Conservation (phyloP, 2,888 invertebrate genomes). For the Steinernema carpocapsae region DNA sequence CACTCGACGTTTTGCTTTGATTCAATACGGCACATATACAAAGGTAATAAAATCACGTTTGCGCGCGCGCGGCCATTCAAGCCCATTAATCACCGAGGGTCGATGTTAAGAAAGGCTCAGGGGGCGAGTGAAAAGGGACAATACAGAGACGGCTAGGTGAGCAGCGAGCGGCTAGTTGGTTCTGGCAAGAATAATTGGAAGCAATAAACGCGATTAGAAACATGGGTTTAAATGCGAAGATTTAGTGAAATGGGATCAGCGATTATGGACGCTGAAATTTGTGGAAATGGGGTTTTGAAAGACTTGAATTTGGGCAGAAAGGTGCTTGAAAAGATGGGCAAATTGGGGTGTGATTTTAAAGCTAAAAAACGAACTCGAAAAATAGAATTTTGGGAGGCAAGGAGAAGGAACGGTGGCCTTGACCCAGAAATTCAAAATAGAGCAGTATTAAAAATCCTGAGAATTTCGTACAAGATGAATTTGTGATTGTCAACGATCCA, state of each 20-base stretch:
- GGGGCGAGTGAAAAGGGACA: not conserved
- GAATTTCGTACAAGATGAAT: not conserved
- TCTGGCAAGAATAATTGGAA: not conserved
- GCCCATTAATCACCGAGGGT: constrained; percentile 31
- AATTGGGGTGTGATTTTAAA: not conserved
- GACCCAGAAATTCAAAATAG: not conserved
- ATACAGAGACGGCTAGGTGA: not conserved
- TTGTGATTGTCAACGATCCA: no score
- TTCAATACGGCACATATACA: constrained; percentile 29
- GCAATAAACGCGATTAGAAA: constrained; percentile 21
- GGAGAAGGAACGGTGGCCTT: no score
- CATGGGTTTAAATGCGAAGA: constrained; percentile 11
- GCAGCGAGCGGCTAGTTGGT: not conserved
- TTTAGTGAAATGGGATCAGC: constrained; percentile 13
- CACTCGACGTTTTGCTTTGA: constrained; percentile 21
- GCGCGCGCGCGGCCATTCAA: constrained; percentile 27
- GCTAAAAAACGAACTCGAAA: not conserved
- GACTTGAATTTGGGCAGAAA: no score
- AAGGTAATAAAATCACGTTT: constrained; percentile 32
- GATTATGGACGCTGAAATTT: constrained; percentile 7
- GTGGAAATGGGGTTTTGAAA: no score
- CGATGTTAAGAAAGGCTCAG: not conserved
- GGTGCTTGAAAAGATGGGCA: not conserved
- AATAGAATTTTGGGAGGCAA: not conserved
- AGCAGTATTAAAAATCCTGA: not conserved